Percentiles rank a stretch among this genome's conserved stretches.
Evolutionary conservation across 2,113 vertebrate genomes (phyloP).

Genomic region (Macrotus californicus): DNA sequence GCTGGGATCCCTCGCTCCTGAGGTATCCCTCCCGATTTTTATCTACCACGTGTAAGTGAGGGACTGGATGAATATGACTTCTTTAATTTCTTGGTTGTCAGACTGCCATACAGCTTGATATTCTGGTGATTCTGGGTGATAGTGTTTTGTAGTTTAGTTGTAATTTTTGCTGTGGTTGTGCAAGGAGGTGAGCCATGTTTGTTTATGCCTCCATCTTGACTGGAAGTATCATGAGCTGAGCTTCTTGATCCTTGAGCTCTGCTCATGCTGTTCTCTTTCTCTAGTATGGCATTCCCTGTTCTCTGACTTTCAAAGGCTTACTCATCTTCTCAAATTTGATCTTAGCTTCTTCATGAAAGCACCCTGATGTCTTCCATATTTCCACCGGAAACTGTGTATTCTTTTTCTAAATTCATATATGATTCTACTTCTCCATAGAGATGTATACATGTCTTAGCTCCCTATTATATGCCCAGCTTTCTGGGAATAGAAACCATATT

Average conservation of each 20-base stretch:
- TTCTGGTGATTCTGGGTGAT: too few species aligned
- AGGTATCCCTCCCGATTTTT: too few species aligned
- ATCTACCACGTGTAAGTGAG: too few species aligned
- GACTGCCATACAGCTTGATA: too few species aligned
- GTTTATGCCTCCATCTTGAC: too few species aligned
- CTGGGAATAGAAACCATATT: neutral
- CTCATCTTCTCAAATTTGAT: neutral
- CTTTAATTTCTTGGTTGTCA: too few species aligned
- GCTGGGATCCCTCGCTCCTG: too few species aligned
- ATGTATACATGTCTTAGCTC: neutral
- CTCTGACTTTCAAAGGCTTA: neutral
- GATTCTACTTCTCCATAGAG: neutral
- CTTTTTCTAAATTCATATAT: neutral
- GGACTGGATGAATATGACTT: too few species aligned
- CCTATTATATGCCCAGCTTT: constrained; percentile 7
- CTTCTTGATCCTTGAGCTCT: neutral
- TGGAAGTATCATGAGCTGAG: too few species aligned
- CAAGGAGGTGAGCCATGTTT: too few species aligned
- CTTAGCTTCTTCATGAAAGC: neutral
- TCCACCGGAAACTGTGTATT: neutral
- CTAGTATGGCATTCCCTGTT: neutral
- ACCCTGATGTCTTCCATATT: neutral
- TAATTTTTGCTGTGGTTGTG: too few species aligned
- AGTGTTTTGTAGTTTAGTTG: too few species aligned
- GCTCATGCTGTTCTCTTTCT: neutral